Evolutionary conservation across 2,888 invertebrate genomes (phyloP).

Genomic region (Lithosia quadra): DNA sequence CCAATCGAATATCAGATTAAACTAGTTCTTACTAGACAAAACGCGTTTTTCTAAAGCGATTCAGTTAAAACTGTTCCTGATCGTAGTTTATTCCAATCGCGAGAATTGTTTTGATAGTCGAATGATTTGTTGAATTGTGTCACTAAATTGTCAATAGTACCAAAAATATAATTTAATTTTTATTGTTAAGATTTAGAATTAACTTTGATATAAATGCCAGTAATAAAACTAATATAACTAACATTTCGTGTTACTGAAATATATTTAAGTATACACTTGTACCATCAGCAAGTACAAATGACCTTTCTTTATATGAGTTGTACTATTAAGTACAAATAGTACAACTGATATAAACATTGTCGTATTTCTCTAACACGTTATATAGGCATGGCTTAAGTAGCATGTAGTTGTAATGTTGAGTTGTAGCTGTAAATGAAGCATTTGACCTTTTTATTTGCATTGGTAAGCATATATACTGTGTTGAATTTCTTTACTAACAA

Average conservation of each 20-base stretch:
- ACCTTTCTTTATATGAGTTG: neutral
- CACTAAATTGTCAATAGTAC: neutral
- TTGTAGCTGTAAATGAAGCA: neutral
- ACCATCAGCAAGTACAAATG: neutral
- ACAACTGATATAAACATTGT: neutral
- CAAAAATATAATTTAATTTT: too few relatives aligned
- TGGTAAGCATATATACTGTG: constrained; percentile 1
- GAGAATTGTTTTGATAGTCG: too few relatives aligned
- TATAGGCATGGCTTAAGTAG: neutral
- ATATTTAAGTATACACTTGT: neutral
- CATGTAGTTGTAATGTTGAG: neutral
- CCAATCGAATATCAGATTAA: too few relatives aligned
- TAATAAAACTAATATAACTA: constrained; percentile 8
- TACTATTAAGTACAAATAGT: neutral
- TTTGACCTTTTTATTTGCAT: constrained; percentile 4
- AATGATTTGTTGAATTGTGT: neutral
- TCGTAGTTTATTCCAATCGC: too few relatives aligned
- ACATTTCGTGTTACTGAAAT: constrained; percentile 7
- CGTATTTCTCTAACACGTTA: neutral
- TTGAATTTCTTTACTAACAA: constrained; percentile 6
- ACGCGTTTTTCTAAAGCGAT: too few relatives aligned
- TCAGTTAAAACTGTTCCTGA: too few relatives aligned
- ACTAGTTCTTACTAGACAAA: too few relatives aligned
- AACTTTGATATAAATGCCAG: neutral
- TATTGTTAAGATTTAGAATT: neutral